These are phyloP conservation scores for Myotis daubentonii DNA, from an alignment of 2,797 vertebrate genomes.

Conservation along the genomic window DNA sequence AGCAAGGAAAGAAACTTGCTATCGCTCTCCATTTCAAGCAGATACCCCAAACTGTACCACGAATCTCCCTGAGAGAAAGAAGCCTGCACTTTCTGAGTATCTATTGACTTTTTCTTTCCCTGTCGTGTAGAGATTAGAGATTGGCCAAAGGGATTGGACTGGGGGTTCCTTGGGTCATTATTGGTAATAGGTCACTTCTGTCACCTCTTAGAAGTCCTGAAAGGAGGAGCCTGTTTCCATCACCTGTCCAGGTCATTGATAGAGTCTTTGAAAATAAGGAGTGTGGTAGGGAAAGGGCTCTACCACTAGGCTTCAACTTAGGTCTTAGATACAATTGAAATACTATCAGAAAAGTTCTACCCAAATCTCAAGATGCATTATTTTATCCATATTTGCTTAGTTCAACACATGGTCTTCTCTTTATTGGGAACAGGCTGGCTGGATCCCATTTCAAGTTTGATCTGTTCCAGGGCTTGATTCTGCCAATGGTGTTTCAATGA, in stretches of 20 bases:
- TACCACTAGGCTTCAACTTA: not conserved
- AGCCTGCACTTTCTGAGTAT: not conserved
- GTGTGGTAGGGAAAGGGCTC: not conserved
- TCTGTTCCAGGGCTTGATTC: not conserved
- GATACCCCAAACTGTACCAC: not conserved
- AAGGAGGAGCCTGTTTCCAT: not conserved
- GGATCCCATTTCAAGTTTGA: not conserved
- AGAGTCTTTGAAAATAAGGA: not conserved
- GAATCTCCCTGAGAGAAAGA: not conserved
- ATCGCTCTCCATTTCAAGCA: not conserved
- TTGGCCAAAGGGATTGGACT: not conserved
- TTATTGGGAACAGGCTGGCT: not conserved
- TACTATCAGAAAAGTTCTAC: not conserved
- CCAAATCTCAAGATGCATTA: not conserved
- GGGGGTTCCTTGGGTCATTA: not conserved
- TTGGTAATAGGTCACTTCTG: not conserved
- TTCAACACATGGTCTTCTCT: fast-evolving
- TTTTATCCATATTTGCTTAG: not conserved
- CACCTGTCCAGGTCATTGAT: not conserved
- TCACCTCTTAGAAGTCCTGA: not conserved
- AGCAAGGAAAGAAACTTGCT: not conserved
- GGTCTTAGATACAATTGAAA: not conserved
- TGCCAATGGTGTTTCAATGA: not conserved
- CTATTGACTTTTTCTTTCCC: not conserved
- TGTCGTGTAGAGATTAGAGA: not conserved